These are phyloP conservation scores for Hemithea aestivaria DNA, from an alignment of 2,888 invertebrate genomes.

Conservation along the genomic window DNA sequence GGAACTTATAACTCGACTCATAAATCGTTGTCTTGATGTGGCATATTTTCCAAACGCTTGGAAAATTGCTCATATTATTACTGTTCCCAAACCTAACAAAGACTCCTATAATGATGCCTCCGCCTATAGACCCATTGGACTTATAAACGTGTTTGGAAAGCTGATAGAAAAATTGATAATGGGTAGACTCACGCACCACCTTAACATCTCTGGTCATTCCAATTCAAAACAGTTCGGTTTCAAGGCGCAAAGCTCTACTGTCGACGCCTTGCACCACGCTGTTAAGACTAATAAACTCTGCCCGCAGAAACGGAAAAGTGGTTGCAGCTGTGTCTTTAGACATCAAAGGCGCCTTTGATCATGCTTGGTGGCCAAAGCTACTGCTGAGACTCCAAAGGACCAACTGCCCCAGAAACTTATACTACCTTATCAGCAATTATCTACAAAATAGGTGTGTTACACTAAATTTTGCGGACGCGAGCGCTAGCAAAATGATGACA, in stretches of 20 bases:
- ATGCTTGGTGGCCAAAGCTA: slow-evolving; percentile 27
- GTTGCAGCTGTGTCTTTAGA: slow-evolving; percentile 19
- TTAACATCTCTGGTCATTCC: background rate
- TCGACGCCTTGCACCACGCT: slow-evolving; percentile 9
- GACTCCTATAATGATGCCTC: slow-evolving; percentile 6
- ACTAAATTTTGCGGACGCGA: slow-evolving; percentile 12
- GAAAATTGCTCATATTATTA: slow-evolving; percentile 16
- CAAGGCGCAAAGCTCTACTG: slow-evolving; percentile 20
- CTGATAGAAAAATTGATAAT: slow-evolving; percentile 20
- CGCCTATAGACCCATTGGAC: slow-evolving; percentile 28
- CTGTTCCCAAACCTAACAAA: slow-evolving; percentile 27
- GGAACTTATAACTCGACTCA: background rate
- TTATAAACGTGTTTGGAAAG: slow-evolving; percentile 26
- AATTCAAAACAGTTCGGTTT: slow-evolving; percentile 22
- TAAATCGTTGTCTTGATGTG: slow-evolving; percentile 13
- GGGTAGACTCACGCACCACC: slow-evolving; percentile 14
- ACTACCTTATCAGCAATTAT: slow-evolving; percentile 19
- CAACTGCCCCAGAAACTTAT: slow-evolving; percentile 24
- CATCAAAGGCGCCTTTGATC: slow-evolving; percentile 23
- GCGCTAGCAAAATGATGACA: slow-evolving; percentile 12
- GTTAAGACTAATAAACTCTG: slow-evolving; percentile 2
- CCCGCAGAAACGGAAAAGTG: background rate
- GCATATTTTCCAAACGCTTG: slow-evolving; percentile 12
- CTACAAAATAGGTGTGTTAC: slow-evolving; percentile 9
- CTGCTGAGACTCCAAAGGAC: slow-evolving; percentile 15